phyloP scores from a whole-genome alignment of 2,113 vertebrate species.

The Ammodytes dubius region DNA sequence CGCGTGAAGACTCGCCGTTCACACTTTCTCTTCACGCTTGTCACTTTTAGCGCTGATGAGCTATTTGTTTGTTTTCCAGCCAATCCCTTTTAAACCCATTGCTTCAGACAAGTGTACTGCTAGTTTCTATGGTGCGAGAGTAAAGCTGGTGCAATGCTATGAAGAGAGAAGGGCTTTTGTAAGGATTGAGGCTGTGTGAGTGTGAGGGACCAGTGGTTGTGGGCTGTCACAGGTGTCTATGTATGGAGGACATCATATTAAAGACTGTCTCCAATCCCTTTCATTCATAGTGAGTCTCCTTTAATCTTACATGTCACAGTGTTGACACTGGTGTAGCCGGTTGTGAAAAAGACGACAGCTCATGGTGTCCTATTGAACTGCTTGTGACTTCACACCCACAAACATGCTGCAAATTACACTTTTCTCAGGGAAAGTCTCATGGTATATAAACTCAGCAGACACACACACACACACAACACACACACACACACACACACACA shows the following conservation, averaged over 20 bases:
- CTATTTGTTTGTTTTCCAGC: conserved; percentile 52
- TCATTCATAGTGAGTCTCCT: conserved; percentile 1
- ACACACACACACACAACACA: conserved; percentile 8
- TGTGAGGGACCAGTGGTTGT: conserved; percentile 16
- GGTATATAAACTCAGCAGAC: conserved; percentile 5
- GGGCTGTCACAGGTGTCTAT: conserved; percentile 18
- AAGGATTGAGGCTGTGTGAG: not conserved
- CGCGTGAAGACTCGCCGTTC: conserved; percentile 72
- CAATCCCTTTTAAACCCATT: conserved; percentile 23
- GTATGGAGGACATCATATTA: not conserved
- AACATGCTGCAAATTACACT: conserved; percentile 24
- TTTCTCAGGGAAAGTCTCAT: not conserved
- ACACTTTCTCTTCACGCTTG: conserved; percentile 73
- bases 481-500: no score
- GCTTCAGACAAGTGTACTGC: conserved; percentile 4
- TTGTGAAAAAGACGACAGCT: conserved; percentile 56
- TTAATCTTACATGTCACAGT: conserved; percentile 57
- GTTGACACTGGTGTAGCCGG: conserved; percentile 44
- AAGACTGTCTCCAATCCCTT: not conserved
- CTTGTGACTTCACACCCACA: conserved; percentile 68
- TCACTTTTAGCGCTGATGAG: conserved; percentile 64
- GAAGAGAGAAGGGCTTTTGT: not conserved
- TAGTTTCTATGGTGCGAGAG: not conserved
- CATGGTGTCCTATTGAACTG: conserved; percentile 58
- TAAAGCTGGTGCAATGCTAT: not conserved